Evolutionary conservation across 2,888 invertebrate genomes (phyloP).

Genomic region (Oxycera nigricornis): DNA sequence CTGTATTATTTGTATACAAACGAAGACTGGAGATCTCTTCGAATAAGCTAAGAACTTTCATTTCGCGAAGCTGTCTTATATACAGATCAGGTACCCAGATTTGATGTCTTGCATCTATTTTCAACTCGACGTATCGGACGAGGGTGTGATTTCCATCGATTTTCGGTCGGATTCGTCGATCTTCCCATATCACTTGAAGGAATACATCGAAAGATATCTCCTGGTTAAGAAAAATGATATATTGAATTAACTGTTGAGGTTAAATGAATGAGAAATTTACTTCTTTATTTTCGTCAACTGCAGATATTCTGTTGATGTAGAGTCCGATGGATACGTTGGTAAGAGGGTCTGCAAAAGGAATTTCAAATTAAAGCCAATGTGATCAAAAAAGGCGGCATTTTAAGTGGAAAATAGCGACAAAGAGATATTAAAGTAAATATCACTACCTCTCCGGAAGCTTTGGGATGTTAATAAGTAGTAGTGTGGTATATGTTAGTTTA

Average conservation of each 20-base stretch:
- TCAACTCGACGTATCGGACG: slow-evolving; percentile 51
- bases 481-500: too few species aligned
- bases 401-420: too few species aligned
- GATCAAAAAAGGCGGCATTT: too few species aligned
- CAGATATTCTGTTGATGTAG: slow-evolving; percentile 69
- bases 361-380: too few species aligned
- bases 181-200: slow-evolving; percentile 71
- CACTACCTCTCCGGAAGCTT: too few species aligned
- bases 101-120: slow-evolving; percentile 52
- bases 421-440: too few species aligned
- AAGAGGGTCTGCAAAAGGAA: slow-evolving; percentile 42
- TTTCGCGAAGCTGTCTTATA: slow-evolving; percentile 70
- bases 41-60: slow-evolving; percentile 68
- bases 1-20: slow-evolving; percentile 69
- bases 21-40: slow-evolving; percentile 71
- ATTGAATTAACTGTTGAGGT: background rate
- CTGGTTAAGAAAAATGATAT: slow-evolving; percentile 57
- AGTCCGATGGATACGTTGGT: slow-evolving; percentile 69
- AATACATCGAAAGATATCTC: slow-evolving; percentile 72
- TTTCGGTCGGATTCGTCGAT: slow-evolving; percentile 61
- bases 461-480: too few species aligned
- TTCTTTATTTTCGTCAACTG: slow-evolving; percentile 71
- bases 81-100: slow-evolving; percentile 67
- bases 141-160: slow-evolving; percentile 44
- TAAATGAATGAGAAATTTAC: slow-evolving; percentile 57